These are phyloP conservation scores for Rhorus exstirpatorius DNA, from an alignment of 2,888 invertebrate species.

Conservation along the genomic window DNA sequence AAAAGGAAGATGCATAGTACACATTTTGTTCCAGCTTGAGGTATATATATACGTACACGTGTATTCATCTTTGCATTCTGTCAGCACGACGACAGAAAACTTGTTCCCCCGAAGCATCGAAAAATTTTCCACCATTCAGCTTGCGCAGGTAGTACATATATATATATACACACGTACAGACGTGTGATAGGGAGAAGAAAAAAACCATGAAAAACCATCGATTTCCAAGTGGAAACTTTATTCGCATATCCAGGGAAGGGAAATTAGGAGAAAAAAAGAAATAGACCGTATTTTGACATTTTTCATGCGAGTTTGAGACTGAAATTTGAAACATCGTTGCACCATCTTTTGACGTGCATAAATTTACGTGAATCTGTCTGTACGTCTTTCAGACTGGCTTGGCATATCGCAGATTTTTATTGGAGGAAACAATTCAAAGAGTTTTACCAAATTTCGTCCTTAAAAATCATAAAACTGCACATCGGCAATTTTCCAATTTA, in stretches of 20 bases:
- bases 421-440: neutral
- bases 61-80: constrained; percentile 21
- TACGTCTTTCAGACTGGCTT: neutral
- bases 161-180: neutral
- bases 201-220: constrained; percentile 30
- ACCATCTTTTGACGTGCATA: neutral
- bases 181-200: neutral
- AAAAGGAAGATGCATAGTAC: constrained; percentile 34
- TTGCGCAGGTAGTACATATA: constrained; percentile 8
- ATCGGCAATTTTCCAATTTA: no score
- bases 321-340: constrained; percentile 11
- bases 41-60: constrained; percentile 29
- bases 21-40: constrained; percentile 14
- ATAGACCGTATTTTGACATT: neutral
- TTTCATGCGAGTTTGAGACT: constrained; percentile 11
- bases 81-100: constrained; percentile 22
- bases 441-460: no score
- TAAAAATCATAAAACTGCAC: no score
- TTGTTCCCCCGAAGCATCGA: constrained; percentile 28
- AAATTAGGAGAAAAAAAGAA: neutral
- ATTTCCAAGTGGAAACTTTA: constrained; percentile 37
- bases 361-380: neutral
- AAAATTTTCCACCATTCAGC: constrained; percentile 50
- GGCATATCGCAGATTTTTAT: neutral
- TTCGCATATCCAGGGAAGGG: constrained; percentile 2